phyloP scores from a whole-genome alignment of 2,888 invertebrate species.

The Synanthedon vespiformis region DNA sequence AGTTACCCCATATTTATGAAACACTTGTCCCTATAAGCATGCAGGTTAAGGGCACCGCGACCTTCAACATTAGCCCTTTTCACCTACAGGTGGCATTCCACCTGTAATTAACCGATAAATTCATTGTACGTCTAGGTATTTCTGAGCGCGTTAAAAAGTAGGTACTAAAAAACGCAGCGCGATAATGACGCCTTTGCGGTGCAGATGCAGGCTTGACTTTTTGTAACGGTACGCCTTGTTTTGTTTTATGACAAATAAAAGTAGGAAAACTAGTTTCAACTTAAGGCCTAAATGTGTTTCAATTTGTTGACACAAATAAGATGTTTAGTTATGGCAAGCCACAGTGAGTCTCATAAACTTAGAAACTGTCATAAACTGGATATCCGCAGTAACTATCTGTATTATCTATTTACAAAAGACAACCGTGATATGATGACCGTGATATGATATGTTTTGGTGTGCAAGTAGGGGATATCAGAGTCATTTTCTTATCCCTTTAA shows the following conservation, averaged over 20 bases:
- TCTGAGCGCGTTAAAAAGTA: constrained; percentile 16
- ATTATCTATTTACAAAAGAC: no score
- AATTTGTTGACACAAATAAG: no score
- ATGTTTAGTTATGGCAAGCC: no score
- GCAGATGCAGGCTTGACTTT: constrained; percentile 18
- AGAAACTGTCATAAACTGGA: no score
- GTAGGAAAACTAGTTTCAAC: not conserved
- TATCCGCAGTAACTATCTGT: no score
- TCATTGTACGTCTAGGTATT: constrained; percentile 5
- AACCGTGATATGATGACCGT: no score
- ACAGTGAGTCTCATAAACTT: no score
- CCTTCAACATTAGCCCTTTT: constrained; percentile 37
- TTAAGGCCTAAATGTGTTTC: no score
- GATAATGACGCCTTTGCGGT: constrained; percentile 8
- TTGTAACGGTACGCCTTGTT: constrained; percentile 17
- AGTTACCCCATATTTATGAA: not conserved
- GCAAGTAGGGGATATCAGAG: no score
- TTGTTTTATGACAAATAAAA: constrained; percentile 1
- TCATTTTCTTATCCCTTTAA: no score
- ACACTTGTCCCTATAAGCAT: constrained; percentile 7
- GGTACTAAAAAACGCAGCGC: constrained; percentile 3
- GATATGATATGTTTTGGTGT: no score
- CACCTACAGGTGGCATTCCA: constrained; percentile 47
- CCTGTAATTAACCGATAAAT: constrained; percentile 42
- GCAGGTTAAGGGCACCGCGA: constrained; percentile 22